phyloP scores from a whole-genome alignment of 2,113 vertebrate species.

The Chelonoidis abingdonii region DNA sequence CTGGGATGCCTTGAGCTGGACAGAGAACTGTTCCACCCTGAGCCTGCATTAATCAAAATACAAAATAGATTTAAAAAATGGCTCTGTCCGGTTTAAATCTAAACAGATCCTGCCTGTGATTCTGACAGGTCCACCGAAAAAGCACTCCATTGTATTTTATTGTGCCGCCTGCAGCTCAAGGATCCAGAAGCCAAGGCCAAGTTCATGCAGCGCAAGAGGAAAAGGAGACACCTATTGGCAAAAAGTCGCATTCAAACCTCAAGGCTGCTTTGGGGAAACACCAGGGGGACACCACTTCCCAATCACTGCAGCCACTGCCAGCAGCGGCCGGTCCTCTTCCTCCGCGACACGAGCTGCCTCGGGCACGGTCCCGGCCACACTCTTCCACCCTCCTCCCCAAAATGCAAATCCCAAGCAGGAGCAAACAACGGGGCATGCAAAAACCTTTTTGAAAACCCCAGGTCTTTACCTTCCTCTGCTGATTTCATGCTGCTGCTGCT shows the following conservation, averaged over 20 bases:
- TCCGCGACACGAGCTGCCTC: background rate
- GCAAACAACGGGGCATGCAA: background rate
- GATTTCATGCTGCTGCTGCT: constrained; percentile 88
- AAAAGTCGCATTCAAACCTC: constrained; percentile 49
- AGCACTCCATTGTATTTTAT: background rate
- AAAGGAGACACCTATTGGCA: constrained; percentile 81
- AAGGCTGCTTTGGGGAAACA: constrained; percentile 68
- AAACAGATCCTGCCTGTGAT: background rate
- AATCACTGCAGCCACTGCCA: background rate
- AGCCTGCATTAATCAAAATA: background rate
- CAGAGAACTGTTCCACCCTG: background rate
- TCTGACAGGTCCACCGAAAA: background rate
- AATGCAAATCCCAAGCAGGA: background rate
- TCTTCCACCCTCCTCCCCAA: background rate
- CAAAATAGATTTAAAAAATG: too few species aligned
- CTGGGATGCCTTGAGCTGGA: background rate
- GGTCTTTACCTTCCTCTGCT: constrained; percentile 90
- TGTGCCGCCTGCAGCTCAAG: background rate
- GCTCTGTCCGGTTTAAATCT: background rate
- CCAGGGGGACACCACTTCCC: constrained; percentile 70
- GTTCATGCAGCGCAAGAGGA: constrained; percentile 17
- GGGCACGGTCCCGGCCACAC: background rate
- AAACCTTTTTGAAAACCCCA: background rate
- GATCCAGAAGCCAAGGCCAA: constrained; percentile 16
- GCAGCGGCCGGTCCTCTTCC: background rate